Percentiles rank a stretch among this genome's conserved stretches.
These are phyloP conservation scores for Oopsacas minuta DNA, from an alignment of 37 sponge, comb jelly and placozoan species.

Conservation along the genomic window DNA sequence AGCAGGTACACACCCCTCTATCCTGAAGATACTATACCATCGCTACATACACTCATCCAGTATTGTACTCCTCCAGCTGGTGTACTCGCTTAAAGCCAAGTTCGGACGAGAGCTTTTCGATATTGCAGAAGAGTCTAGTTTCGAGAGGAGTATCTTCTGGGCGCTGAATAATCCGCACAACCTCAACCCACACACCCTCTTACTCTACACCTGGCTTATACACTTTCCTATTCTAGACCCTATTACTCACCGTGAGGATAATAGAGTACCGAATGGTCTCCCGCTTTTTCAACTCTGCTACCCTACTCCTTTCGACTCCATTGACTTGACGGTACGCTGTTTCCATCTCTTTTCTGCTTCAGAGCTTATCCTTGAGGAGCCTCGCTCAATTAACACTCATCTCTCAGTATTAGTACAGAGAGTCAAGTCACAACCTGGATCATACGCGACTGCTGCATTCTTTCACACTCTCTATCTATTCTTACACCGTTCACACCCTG, in stretches of 20 bases:
- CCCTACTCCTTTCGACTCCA: slow-evolving; percentile 12
- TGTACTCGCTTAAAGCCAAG: neutral
- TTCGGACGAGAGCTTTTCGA: slow-evolving; percentile 14
- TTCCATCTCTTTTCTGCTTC: neutral
- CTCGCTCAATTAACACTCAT: neutral
- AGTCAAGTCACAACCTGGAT: neutral
- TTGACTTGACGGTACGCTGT: neutral
- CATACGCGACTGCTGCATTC: neutral
- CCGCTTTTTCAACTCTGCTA: neutral
- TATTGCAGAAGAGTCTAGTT: neutral
- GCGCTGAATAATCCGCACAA: neutral
- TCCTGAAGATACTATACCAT: neutral
- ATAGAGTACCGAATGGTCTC: neutral
- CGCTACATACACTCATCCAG: slow-evolving; percentile 6
- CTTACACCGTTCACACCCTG: neutral
- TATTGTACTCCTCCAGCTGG: neutral
- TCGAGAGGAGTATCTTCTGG: slow-evolving; percentile 2
- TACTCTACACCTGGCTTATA: neutral
- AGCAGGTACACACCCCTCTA: neutral
- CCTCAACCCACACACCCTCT: slow-evolving; percentile 3
- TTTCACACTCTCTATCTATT: neutral
- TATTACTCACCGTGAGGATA: neutral
- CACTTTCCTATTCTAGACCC: neutral
- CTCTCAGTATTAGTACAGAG: neutral
- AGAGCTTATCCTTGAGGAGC: neutral